Conservation (phyloP, 2,797 vertebrate genomes). For the Poecilia gillii region DNA sequence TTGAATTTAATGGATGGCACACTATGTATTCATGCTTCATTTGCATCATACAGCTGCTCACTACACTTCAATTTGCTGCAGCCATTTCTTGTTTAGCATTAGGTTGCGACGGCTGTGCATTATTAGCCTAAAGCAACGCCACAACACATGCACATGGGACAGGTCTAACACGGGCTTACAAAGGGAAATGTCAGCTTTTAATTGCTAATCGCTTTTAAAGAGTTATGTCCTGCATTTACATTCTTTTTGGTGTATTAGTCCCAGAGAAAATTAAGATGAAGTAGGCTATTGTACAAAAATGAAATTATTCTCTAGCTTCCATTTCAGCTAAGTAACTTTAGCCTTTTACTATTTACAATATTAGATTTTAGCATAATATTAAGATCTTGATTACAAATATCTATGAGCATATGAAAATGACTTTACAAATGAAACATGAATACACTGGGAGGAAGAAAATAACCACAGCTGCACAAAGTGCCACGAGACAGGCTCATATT, state of each 20-base stretch:
- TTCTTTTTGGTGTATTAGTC: slow-evolving; percentile 18
- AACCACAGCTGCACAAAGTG: slow-evolving; percentile 8
- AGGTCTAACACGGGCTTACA: slow-evolving; percentile 14
- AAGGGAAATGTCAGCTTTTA: slow-evolving; percentile 40
- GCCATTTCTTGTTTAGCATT: not conserved
- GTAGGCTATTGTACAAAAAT: slow-evolving; percentile 6
- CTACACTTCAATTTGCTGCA: slow-evolving; percentile 2
- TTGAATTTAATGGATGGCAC: not conserved
- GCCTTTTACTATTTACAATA: slow-evolving; percentile 1
- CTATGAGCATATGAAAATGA: slow-evolving; percentile 17
- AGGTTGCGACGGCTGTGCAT: slow-evolving; percentile 8
- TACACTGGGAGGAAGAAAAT: slow-evolving; percentile 11
- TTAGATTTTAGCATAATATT: slow-evolving; percentile 18
- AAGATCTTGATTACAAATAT: slow-evolving; percentile 12
- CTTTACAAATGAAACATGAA: slow-evolving; percentile 12
- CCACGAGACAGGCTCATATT: slow-evolving; percentile 15
- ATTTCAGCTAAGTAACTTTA: not conserved
- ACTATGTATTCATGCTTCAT: not conserved
- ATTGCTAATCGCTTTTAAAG: slow-evolving; percentile 34
- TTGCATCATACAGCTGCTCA: not conserved
- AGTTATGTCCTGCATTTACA: slow-evolving; percentile 11
- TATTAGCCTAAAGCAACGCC: slow-evolving; percentile 15
- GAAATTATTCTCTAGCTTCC: slow-evolving; percentile 1
- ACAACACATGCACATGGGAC: slow-evolving; percentile 13
- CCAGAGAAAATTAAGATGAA: slow-evolving; percentile 25